Evolutionary conservation across 1,140 invertebrate genomes (phyloP).

Genomic region (Archivesica marissinica): DNA sequence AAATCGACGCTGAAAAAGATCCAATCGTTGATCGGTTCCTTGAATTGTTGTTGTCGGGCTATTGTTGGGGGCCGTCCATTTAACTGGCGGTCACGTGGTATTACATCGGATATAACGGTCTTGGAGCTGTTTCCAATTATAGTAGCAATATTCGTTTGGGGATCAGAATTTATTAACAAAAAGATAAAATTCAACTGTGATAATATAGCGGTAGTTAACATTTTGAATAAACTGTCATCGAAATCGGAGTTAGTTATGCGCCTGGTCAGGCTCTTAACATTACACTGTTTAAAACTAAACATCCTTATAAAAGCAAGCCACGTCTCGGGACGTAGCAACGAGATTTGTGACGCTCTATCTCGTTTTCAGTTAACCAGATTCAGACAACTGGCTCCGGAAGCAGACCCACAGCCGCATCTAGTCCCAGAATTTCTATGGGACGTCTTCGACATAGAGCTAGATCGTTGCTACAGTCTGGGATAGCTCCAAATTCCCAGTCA

Average conservation of each 20-base stretch:
- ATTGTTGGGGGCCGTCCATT: slow-evolving; percentile 44
- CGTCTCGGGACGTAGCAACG: neutral
- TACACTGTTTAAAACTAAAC: slow-evolving; percentile 10
- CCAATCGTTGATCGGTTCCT: slow-evolving; percentile 60
- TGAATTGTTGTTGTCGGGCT: slow-evolving; percentile 52
- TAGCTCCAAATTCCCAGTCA: neutral
- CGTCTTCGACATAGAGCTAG: neutral
- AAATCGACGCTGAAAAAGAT: slow-evolving; percentile 40
- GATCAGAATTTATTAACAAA: slow-evolving; percentile 8
- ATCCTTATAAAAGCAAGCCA: slow-evolving; percentile 1
- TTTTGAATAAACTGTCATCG: slow-evolving; percentile 35
- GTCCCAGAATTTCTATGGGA: slow-evolving; percentile 19
- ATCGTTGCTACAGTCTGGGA: neutral
- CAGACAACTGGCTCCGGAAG: slow-evolving; percentile 9
- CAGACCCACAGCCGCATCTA: neutral
- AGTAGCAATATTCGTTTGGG: slow-evolving; percentile 43
- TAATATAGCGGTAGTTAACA: slow-evolving; percentile 44
- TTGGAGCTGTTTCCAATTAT: slow-evolving; percentile 60
- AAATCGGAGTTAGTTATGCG: slow-evolving; percentile 25
- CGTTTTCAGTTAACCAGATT: slow-evolving; percentile 33
- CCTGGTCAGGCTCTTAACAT: neutral
- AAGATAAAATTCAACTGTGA: slow-evolving; percentile 41
- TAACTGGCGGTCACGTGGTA: slow-evolving; percentile 4
- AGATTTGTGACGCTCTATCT: slow-evolving; percentile 30
- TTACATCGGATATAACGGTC: slow-evolving; percentile 46